Evolutionary conservation across 2,113 vertebrate species (phyloP).

Genomic region (Panthera leo): DNA sequence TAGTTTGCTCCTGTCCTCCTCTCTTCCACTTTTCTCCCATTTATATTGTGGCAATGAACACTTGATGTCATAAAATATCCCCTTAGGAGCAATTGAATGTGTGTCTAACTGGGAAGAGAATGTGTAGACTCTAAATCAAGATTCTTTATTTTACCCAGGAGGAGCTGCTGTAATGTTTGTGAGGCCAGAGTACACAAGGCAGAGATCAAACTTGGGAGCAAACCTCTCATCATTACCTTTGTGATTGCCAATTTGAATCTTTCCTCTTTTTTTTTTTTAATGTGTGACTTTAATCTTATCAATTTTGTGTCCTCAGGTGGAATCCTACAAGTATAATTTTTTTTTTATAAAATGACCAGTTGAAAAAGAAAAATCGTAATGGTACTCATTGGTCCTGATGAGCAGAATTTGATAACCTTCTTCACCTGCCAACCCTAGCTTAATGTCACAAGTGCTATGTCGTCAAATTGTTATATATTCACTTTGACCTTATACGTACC

Average conservation of each 20-base stretch:
- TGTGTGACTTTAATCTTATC: not conserved
- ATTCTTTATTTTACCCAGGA: conserved; percentile 73
- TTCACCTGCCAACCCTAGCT: not conserved
- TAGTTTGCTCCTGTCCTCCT: not conserved
- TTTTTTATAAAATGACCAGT: not conserved
- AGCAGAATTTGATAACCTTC: not conserved
- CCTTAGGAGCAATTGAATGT: conserved; percentile 52
- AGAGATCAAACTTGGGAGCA: not conserved
- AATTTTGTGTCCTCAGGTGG: conserved; percentile 32
- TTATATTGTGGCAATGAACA: conserved; percentile 45
- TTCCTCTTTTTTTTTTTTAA: not conserved
- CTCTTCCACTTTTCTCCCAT: not conserved
- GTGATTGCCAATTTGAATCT: not conserved
- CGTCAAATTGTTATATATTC: not conserved
- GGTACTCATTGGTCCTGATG: not conserved
- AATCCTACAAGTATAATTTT: not conserved
- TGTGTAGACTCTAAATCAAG: conserved; percentile 69
- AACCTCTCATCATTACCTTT: conserved; percentile 13
- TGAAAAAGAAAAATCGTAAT: not conserved
- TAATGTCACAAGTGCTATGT: not conserved
- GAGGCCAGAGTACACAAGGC: conserved; percentile 60
- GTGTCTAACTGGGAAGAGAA: conserved; percentile 55
- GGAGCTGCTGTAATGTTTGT: conserved; percentile 64
- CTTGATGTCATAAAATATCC: conserved; percentile 67
- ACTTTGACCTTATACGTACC: not conserved